A percentile compares a stretch with the other conserved stretches of the same genome.
Evolutionary conservation across 2,113 vertebrate genomes (phyloP).

Genomic region (Tylochromis polylepis): DNA sequence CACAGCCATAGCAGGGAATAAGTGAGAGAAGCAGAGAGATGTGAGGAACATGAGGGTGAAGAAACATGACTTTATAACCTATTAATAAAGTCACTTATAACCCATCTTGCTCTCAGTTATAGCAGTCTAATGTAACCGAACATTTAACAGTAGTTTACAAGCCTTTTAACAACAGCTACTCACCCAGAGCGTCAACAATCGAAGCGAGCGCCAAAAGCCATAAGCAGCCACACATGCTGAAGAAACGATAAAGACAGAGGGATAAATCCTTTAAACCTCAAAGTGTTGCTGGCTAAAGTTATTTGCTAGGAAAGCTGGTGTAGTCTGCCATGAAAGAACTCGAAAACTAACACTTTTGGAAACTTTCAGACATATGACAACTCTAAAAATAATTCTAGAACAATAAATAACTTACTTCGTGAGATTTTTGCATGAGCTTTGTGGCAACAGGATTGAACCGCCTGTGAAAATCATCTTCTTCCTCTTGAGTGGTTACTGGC

Average conservation of each 20-base stretch:
- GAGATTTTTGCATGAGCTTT: neutral
- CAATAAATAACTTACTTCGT: neutral
- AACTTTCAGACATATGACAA: neutral
- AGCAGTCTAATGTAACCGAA: neutral
- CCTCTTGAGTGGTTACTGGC: neutral
- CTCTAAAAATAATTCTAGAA: neutral
- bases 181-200: fast-evolving
- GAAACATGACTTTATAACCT: neutral
- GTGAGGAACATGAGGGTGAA: neutral
- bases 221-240: neutral
- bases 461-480: neutral
- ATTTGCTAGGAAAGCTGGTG: neutral
- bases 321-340: neutral
- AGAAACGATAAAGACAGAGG: fast-evolving
- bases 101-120: fast-evolving
- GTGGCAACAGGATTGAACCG: fast-evolving
- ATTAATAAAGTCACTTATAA: neutral
- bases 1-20: neutral
- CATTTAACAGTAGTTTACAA: fast-evolving
- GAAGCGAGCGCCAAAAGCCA: neutral
- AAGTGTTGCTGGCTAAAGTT: neutral
- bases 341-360: neutral
- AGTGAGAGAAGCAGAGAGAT: neutral
- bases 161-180: neutral
- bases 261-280: neutral